Evolutionary conservation across 1,140 invertebrate species (phyloP).

Genomic region (Anoplophora glabripennis): DNA sequence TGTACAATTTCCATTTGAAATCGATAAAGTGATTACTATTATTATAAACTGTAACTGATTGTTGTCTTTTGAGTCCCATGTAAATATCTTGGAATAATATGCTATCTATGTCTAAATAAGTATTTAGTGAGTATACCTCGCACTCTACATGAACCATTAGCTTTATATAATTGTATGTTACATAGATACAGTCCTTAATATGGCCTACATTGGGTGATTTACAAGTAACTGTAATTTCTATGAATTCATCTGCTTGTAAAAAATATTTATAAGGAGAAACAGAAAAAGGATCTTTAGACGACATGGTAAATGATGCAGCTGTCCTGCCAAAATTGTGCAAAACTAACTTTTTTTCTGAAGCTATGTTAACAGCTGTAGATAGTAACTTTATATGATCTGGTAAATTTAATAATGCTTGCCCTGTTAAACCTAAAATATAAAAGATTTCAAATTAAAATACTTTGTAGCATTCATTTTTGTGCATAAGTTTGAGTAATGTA

Average conservation of each 20-base stretch:
- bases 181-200: not conserved
- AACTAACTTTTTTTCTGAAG: not conserved
- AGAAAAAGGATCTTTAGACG: not conserved
- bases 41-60: not conserved
- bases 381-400: not conserved
- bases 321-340: conserved; percentile 11
- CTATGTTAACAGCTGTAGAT: not conserved
- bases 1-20: conserved; percentile 29
- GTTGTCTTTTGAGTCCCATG: conserved; percentile 1
- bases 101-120: not conserved
- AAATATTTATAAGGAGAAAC: not conserved
- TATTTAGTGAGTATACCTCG: not conserved
- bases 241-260: not conserved
- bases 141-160: conserved; percentile 1
- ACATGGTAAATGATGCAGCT: not conserved
- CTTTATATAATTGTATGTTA: conserved; percentile 2
- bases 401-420: not conserved
- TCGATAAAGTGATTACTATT: not conserved
- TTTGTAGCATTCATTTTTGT: too few species aligned
- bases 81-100: conserved; percentile 4
- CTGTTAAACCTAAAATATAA: too few species aligned
- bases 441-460: too few species aligned
- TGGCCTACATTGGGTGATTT: not conserved
- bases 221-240: conserved; percentile 1
- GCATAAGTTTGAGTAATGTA: too few species aligned